Base-by-base conservation (phyloP, 2,797 vertebrate genomes). In the Eutrigla gurnardus region DNA sequence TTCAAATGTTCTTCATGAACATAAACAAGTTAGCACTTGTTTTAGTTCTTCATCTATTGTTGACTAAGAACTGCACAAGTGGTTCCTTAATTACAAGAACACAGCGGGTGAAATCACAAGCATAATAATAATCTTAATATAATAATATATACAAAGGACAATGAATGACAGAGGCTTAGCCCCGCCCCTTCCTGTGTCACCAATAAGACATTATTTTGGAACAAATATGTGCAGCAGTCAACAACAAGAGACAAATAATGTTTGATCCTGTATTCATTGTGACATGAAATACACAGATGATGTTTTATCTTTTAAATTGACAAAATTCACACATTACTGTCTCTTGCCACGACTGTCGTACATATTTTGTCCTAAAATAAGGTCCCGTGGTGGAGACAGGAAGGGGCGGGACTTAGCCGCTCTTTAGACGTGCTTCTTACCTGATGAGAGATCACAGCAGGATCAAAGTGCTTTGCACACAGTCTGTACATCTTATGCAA, bases 381-480 rank as follows among this genome's bases (percentile, higher is more conserved):
- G 25, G 25, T 25, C 25, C 25, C 25, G 25, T 25, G 25, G 25
- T 25, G 25, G 25, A 25, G 25, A 25, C 25, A 25, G 25, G 25
- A 25, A 25, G 25, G 25, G 25, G 25, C 25, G 25, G 25, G 25
- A 25, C 25, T 25, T 25, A 25, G 25, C 25, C 25, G 25, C 25
- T 25, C 25, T 25, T 2, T 5, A 52, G n/a, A 9, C 55, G 11
- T 14, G 6, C 8, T 18, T 77, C 96, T 96, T 93, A 99, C 98
- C 89, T 96, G 96, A 67, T 95, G 93, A 78, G 95, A 95, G 83
- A 99, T 97, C 95, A 98, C 93, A 15, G 97, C 96, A 5, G 96
- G 94, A 80, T 99, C 97, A 75, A 99, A 99, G 93, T 99, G 98
- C 82, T 96, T 97, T 55, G 97, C 96, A 52, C 98, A 99, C 32